These are phyloP conservation scores for Chaetodon trifasciatus DNA, from an alignment of 2,797 vertebrate species.

Conservation along the genomic window DNA sequence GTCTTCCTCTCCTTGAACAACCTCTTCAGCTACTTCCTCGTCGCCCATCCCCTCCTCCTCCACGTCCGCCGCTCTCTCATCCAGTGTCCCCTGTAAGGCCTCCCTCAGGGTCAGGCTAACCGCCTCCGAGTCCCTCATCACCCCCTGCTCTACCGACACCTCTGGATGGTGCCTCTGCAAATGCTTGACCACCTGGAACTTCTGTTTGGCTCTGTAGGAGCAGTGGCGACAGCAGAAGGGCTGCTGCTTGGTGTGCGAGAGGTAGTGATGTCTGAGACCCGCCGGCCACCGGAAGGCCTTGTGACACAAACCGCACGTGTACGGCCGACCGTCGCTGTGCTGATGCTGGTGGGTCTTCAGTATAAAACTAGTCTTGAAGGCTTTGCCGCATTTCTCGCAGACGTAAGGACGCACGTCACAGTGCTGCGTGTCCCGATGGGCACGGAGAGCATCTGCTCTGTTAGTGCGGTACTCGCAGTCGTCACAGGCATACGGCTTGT, in stretches of 20 bases:
- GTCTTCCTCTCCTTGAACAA: not conserved
- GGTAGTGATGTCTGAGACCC: constrained; percentile 95
- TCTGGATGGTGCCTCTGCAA: constrained; percentile 93
- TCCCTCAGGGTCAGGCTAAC: constrained; percentile 86
- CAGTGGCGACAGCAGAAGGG: constrained; percentile 96
- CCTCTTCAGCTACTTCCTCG: constrained; percentile 12
- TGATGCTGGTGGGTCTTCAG: constrained; percentile 96
- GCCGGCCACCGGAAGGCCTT: constrained; percentile 96
- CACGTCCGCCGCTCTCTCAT: constrained; percentile 11
- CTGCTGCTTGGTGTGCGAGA: constrained; percentile 94
- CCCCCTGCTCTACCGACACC: constrained; percentile 85
- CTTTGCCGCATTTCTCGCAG: constrained; percentile 98
- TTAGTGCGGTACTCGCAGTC: constrained; percentile 96
- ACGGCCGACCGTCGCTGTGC: constrained; percentile 93
- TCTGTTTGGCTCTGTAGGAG: constrained; percentile 95
- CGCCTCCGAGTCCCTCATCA: constrained; percentile 87
- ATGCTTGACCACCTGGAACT: constrained; percentile 98
- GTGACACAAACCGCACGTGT: constrained; percentile 90
- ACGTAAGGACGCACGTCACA: constrained; percentile 91
- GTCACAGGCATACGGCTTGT: constrained; percentile 91
- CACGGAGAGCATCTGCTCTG: constrained; percentile 92
- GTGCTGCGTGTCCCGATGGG: constrained; percentile 93
- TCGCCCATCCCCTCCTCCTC: not conserved
- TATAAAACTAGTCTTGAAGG: constrained; percentile 96
- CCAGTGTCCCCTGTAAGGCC: constrained; percentile 79